Base-by-base conservation (phyloP, 2,113 vertebrate species). In the Osmerus eperlanus region DNA sequence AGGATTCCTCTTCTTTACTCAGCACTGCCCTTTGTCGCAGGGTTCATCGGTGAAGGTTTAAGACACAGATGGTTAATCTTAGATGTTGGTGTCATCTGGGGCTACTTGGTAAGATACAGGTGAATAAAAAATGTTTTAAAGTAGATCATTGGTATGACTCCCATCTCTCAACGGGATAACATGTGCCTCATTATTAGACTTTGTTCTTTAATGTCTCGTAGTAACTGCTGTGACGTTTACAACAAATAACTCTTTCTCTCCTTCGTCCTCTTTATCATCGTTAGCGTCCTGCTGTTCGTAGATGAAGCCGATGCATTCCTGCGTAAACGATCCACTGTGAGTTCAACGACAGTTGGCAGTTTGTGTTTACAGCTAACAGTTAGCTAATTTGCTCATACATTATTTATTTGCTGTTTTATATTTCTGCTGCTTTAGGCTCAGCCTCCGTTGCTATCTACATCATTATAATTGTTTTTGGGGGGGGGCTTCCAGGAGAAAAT, bases 241-340 rank as follows among this genome's bases (percentile, higher is more conserved):
- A 15, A 36, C 32, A 36, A 36, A 4, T 36, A 36, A 62, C 23
- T 70, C 55, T 77, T 21, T 72, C 3, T 72, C 72, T 62, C 25
- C 28, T 28, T 15, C 5, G 1, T 65, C 16, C n/a, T 6, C 32
- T 59, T 0, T 74, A 54, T 36, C 63, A 18, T 7, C 18, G 28
- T 90, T 90, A 99, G 97, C 23, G 93, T 99, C 54, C 88, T 99
- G 86, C 91, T 99, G 0, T 99, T 99, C 5, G 96, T 99, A 82
- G 97, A 99, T 3, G 97, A 99, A 84, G 97, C 97, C 0, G 97
- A 99, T 0, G 97, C 97, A 0, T 99, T 99, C 84, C 92, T 99
- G 71, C 89, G 96, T 77, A 99, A 98, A 87, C 92, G 97, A 76
- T 90, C 97, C 0, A 97, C 96, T 0, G 97, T 99, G 84, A 94